Evolutionary conservation across 2,797 vertebrate genomes (phyloP), one percentile per base, ranked within the genome.

Genomic region (Varecia variegata): DNA sequence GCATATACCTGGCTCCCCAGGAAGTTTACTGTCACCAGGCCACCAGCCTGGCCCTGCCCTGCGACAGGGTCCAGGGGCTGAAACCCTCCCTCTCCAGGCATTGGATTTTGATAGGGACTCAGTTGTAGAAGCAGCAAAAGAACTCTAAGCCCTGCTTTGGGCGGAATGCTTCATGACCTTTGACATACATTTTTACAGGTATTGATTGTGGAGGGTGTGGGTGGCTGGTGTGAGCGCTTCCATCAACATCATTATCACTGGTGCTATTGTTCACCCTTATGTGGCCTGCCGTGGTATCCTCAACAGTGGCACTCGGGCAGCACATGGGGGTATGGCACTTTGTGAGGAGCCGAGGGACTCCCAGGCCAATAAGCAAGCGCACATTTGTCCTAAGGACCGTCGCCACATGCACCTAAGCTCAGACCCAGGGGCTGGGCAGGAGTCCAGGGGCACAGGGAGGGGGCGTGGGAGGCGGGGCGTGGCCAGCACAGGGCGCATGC

Each of bases 191-290:
- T 70, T 70, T n/a, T 5, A 21, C 30, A 21, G n/a, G 32, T 3
- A 20, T 23, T 56, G 56, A 20, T 20, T 56, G 56, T 23, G 83
- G n/a, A 70, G 38, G 35, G 62, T 6, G 35, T 0, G 38, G 83
- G 67, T 0, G 4, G 23, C 2, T 2, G 10, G 87, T 0, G 0
- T 25, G 23, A 7, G 18, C 1, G 0, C 4, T 8, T 9, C 32
- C 35, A 5, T 32, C 7, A 0, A 4, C 3, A 0, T 58, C 11
- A 4, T 52, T 5, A 27, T 32, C 35, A 4, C 4, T 3, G 2
- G 1, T 21, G 47, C 14, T 35, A 0, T 40, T 4, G 27, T 40
- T 68, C 20, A 23, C 11, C 27, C 38, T 40, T 20, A 3, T 20
- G 0, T 11, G 40, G 60, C 62, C 14, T 73, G 23, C 13, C 18